A percentile compares a stretch with the other conserved stretches of the same genome.
Evolutionary conservation across 2,888 invertebrate species (phyloP).

Genomic region (Caenorhabditis sp.): DNA sequence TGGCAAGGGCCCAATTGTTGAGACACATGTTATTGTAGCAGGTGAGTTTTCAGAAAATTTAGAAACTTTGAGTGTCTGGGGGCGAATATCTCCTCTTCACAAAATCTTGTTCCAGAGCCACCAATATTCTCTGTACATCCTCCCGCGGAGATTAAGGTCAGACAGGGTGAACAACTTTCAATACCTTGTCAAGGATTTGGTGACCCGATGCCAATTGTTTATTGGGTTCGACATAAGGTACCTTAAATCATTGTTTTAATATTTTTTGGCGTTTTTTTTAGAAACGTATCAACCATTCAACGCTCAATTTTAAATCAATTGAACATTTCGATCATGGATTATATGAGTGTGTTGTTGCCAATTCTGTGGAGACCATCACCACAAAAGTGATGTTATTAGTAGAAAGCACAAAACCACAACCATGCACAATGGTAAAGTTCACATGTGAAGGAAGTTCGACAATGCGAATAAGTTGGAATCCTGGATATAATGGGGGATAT

Average conservation of each 20-base stretch:
- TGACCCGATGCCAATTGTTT: conserved; percentile 64
- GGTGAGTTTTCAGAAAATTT: conserved; percentile 16
- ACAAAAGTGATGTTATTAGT: conserved; percentile 50
- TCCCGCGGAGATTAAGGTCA: conserved; percentile 52
- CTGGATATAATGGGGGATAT: conserved; percentile 54
- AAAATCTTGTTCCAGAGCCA: conserved; percentile 42
- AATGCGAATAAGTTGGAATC: conserved; percentile 46
- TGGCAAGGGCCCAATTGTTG: conserved; percentile 57
- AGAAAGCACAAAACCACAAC: conserved; percentile 59
- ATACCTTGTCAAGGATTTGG: conserved; percentile 64
- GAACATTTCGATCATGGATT: conserved; percentile 60
- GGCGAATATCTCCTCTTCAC: too few relatives aligned
- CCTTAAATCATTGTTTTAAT: neutral
- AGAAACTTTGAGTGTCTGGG: too few relatives aligned
- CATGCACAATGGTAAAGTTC: conserved; percentile 35
- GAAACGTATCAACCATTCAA: conserved; percentile 50
- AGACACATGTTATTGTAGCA: conserved; percentile 63
- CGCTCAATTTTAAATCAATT: conserved; percentile 44
- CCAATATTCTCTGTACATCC: conserved; percentile 56
- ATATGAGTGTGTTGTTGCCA: conserved; percentile 62
- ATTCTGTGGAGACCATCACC: conserved; percentile 54
- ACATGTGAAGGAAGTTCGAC: conserved; percentile 44
- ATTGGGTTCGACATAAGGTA: conserved; percentile 63
- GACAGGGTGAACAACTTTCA: conserved; percentile 50
- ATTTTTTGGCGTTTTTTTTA: conserved; percentile 30